Evolutionary conservation across 2,888 invertebrate genomes (phyloP), one percentile per base, ranked within the genome.

Genomic region (Hemistola chrysoprasaria): DNA sequence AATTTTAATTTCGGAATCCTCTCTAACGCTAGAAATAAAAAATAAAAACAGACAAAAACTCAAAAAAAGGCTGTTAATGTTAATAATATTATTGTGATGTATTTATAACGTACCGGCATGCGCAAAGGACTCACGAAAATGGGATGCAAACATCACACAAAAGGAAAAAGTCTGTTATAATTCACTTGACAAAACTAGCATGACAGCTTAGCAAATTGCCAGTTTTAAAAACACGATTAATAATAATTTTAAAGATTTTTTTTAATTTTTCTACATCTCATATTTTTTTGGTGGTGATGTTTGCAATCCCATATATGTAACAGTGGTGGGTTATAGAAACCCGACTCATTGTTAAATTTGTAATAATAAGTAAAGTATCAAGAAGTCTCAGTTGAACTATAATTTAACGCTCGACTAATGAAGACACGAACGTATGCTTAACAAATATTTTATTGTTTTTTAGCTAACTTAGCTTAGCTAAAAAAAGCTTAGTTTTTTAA

Each of bases 21-120:
- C 38, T 51, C 59, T 56, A 52, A 45, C 54, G 52, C 51, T 57
- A 52, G 53, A 46, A 47, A 65, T 47, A 51, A 65, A 55, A 62
- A 63, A 64, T 65, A 56, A 63, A 60, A 41, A 49, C 56, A 56
- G 57, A 64, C 70, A 71, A 76, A 78, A 73, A 70, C 60, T 63
- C 62, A 76, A 77, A 78, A 82, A 79, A 84, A 83, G 84, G 82
- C 83, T 84, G 83, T 81, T 62, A 65, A 62, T 67, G 58, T 51
- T 66, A 59, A 57, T 55, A 70, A 60, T 65, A 59, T 71, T 71
- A 69, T 70, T 83, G 83, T 85, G 81, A 85, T 83, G 59, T 83
- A 78, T 76, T 71, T 72, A 71, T 67, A 67, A 71, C 59, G 60
- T 68, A 73, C 71, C 73, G 82, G 81, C 81, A 65, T 64, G 79